Evolutionary conservation across 2,888 invertebrate genomes (phyloP).

Genomic region (Pandemis cinnamomeana): DNA sequence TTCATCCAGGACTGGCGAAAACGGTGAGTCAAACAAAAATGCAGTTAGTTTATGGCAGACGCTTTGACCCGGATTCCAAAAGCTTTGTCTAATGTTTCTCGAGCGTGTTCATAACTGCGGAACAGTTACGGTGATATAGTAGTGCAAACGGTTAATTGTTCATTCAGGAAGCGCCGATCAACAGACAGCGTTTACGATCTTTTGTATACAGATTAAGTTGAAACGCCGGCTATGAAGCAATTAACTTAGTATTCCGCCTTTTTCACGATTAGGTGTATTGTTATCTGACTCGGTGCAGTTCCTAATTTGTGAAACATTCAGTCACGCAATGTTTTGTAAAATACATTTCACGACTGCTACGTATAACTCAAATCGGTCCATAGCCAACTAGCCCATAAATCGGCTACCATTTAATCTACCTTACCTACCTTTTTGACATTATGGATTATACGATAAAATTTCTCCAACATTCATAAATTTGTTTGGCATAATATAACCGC

Average conservation of each 20-base stretch:
- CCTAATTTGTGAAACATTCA: not conserved
- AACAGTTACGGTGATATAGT: constrained; percentile 63
- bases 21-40: constrained; percentile 75
- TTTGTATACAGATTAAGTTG: constrained; percentile 25
- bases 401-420: no score
- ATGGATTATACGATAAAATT: no score
- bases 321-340: not conserved
- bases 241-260: constrained; percentile 28
- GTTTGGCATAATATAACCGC: not conserved
- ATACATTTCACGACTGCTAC: no score
- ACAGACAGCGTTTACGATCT: constrained; percentile 46
- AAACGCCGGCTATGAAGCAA: constrained; percentile 16
- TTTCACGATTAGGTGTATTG: not conserved
- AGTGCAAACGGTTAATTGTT: constrained; percentile 64
- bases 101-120: constrained; percentile 52
- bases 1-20: constrained; percentile 90
- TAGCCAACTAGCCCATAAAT: no score
- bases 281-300: not conserved
- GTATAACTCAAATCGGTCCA: no score
- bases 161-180: constrained; percentile 57
- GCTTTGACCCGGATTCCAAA: constrained; percentile 59
- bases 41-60: constrained; percentile 49
- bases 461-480: not conserved
- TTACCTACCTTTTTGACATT: no score
- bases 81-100: constrained; percentile 61